Conservation (phyloP, 2,888 invertebrate genomes). For the Sphecodes monilicornis region DNA sequence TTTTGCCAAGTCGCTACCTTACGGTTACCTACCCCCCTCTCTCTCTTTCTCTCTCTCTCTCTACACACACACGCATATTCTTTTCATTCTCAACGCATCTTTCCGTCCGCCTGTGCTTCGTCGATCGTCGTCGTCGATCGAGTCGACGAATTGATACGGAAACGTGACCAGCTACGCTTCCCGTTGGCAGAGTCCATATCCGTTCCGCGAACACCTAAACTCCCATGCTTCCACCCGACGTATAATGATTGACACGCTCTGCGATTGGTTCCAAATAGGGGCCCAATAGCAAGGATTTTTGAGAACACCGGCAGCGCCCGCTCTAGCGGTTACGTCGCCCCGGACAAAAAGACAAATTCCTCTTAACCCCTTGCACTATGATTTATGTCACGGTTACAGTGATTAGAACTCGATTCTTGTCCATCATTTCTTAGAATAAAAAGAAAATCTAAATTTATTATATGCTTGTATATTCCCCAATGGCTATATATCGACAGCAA, state of each 20-base stretch:
- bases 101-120: not conserved
- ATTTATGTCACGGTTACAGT: no score
- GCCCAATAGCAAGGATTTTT: not conserved
- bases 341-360: no score
- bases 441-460: no score
- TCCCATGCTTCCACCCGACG: no score
- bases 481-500: no score
- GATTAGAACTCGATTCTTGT: no score
- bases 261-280: not conserved
- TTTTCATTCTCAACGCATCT: not conserved
- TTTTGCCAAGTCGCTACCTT: slow-evolving; percentile 72
- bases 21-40: slow-evolving; percentile 20
- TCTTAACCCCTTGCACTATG: no score
- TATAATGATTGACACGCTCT: not conserved
- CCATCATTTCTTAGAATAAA: no score
- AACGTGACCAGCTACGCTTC: not conserved
- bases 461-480: no score
- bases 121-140: not conserved
- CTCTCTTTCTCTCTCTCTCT: not conserved
- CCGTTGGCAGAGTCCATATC: not conserved
- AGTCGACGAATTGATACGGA: not conserved
- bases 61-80: not conserved
- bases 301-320: not conserved
- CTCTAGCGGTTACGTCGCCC: no score
- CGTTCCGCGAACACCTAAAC: not conserved